These are phyloP conservation scores for Sylvia atricapilla DNA, from an alignment of 2,113 vertebrate genomes.

Conservation along the genomic window DNA sequence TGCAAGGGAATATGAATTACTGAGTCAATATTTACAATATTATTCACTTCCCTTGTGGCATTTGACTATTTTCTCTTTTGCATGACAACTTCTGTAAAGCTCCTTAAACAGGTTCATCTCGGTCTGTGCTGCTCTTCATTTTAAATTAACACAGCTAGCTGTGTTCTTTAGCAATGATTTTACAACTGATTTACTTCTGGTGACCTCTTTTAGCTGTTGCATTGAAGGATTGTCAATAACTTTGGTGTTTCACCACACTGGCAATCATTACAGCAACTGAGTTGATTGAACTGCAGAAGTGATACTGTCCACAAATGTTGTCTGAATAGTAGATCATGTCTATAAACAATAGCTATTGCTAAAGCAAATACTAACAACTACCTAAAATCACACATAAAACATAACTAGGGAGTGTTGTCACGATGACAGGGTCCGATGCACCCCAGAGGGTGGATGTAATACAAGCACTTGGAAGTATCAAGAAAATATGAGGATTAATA, in stretches of 20 bases:
- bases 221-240: neutral
- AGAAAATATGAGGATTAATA: neutral
- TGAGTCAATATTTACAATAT: neutral
- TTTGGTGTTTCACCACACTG: neutral
- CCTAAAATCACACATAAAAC: neutral
- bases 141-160: neutral
- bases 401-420: neutral
- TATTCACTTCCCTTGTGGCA: neutral
- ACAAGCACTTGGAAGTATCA: rapidly evolving
- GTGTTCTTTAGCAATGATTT: neutral
- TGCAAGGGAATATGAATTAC: neutral
- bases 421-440: rapidly evolving
- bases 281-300: neutral
- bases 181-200: neutral
- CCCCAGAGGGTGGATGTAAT: neutral
- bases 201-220: neutral
- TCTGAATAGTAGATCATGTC: neutral
- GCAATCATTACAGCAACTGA: neutral
- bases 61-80: neutral
- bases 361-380: neutral
- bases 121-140: neutral
- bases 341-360: neutral
- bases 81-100: neutral
- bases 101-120: neutral
- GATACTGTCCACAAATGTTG: neutral